These are phyloP conservation scores for Polyommatus icarus DNA, from an alignment of 2,888 invertebrate genomes.

Conservation along the genomic window DNA sequence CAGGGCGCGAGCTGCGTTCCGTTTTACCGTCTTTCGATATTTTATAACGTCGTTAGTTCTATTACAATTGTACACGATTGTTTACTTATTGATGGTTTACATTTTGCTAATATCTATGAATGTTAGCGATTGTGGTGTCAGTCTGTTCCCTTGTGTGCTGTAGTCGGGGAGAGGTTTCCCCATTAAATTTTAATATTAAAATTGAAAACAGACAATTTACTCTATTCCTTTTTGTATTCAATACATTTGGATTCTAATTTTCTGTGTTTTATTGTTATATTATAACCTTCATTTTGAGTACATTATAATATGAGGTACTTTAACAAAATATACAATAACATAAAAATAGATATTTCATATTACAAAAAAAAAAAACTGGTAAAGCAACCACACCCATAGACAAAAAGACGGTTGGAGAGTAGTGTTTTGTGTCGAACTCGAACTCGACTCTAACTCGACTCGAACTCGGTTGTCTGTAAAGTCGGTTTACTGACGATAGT, in stretches of 20 bases:
- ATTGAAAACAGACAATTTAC: conserved; percentile 75
- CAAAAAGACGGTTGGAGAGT: no score
- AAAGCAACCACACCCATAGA: no score
- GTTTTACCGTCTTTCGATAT: neutral
- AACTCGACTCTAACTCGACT: no score
- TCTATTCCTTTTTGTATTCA: conserved; percentile 78
- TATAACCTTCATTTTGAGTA: no score
- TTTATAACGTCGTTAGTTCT: neutral
- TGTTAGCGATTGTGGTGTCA: conserved; percentile 35
- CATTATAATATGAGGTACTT: no score
- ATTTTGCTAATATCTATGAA: neutral
- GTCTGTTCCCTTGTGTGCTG: neutral
- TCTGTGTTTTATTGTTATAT: conserved; percentile 50
- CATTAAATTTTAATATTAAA: conserved; percentile 66
- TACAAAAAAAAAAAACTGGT: no score
- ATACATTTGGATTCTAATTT: conserved; percentile 75
- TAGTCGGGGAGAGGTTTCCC: conserved; percentile 42
- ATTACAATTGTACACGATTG: neutral
- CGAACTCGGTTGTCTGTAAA: no score
- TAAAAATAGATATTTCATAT: no score
- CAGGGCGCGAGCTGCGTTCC: neutral
- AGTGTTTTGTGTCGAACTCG: no score
- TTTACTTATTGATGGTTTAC: neutral
- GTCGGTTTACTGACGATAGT: no score
- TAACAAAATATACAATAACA: no score